Evolutionary conservation across 2,797 vertebrate genomes (phyloP).

Genomic region (Microcaecilia unicolor): DNA sequence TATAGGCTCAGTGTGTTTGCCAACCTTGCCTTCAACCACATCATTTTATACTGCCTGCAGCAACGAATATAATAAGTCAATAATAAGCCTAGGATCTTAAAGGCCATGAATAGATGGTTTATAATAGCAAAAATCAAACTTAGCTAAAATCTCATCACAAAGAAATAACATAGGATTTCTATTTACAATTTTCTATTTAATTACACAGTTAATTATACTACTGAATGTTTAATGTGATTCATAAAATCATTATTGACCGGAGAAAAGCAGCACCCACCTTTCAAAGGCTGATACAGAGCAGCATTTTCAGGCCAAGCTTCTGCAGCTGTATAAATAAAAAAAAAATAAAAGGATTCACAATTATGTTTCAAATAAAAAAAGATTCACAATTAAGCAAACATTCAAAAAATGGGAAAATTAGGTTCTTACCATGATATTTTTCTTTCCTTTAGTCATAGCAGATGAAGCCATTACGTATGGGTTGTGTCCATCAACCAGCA

Average conservation of each 20-base stretch:
- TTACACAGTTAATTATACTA: conserved; percentile 29
- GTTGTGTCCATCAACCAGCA: too few relatives aligned
- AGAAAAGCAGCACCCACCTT: conserved; percentile 57
- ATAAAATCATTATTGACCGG: conserved; percentile 34
- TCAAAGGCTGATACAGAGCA: conserved; percentile 81
- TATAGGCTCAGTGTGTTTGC: conserved; percentile 69
- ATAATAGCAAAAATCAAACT: conserved; percentile 45
- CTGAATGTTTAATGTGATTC: conserved; percentile 30
- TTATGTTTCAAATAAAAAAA: too few relatives aligned
- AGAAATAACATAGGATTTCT: conserved; percentile 39
- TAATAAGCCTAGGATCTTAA: conserved; percentile 61
- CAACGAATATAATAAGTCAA: conserved; percentile 67
- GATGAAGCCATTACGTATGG: too few relatives aligned
- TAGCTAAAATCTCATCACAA: conserved; percentile 43
- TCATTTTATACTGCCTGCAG: conserved; percentile 66
- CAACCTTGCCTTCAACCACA: conserved; percentile 59
- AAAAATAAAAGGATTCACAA: too few relatives aligned
- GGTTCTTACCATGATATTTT: too few relatives aligned
- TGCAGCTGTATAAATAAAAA: conserved; percentile 46
- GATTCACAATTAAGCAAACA: conserved; percentile 26
- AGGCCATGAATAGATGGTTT: conserved; percentile 54
- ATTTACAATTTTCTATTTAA: conserved; percentile 29
- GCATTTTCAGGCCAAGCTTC: conserved; percentile 94
- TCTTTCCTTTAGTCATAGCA: too few relatives aligned
- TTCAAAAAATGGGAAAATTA: too few relatives aligned